These are phyloP conservation scores for Spodoptera picta DNA, from an alignment of 2,888 invertebrate species.

Conservation along the genomic window DNA sequence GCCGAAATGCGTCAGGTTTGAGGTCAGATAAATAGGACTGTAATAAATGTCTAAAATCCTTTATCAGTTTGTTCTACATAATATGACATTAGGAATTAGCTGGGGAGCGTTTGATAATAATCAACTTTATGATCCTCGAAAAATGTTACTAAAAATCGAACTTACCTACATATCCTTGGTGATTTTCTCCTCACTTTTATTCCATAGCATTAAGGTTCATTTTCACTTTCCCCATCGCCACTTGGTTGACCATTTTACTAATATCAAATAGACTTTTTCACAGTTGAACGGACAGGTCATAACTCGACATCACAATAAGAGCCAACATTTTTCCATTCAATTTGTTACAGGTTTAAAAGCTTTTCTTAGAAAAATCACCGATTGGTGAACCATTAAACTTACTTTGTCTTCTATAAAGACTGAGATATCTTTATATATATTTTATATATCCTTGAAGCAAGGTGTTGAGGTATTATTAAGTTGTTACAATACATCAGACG, in stretches of 20 bases:
- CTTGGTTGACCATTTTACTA: not conserved
- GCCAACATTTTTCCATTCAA: constrained; percentile 59
- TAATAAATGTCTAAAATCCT: not conserved
- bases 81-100: not conserved
- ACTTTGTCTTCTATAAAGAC: constrained; percentile 58
- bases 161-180: too few relatives aligned
- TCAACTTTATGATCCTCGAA: too few relatives aligned
- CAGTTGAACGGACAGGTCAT: constrained; percentile 39
- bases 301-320: constrained; percentile 45
- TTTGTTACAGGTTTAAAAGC: constrained; percentile 71
- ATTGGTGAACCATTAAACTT: constrained; percentile 65
- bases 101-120: not conserved
- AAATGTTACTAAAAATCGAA: too few relatives aligned
- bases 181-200: too few relatives aligned
- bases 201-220: too few relatives aligned
- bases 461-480: constrained; percentile 74
- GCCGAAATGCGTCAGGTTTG: not conserved
- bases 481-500: constrained; percentile 81
- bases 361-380: constrained; percentile 63
- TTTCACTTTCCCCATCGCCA: too few relatives aligned
- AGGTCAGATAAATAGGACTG: not conserved
- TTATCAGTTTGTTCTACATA: not conserved
- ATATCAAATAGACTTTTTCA: constrained; percentile 15
- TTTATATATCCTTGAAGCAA: constrained; percentile 55
- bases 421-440: constrained; percentile 45